phyloP scores from a whole-genome alignment of 2,888 invertebrate species.

The Lobophora halterata region DNA sequence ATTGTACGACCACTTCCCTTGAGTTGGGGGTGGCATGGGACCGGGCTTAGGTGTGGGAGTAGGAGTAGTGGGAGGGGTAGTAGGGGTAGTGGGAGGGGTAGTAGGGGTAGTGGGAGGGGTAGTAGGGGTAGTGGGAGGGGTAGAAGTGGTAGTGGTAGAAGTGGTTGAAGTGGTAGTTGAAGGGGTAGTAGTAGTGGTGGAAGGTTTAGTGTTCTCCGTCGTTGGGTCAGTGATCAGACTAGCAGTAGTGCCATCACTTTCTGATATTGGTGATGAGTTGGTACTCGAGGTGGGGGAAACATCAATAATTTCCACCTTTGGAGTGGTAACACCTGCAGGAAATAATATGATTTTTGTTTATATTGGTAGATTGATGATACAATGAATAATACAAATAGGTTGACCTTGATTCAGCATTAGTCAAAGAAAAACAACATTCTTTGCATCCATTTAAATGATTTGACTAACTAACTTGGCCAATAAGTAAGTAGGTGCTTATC shows the following conservation, averaged over 20 bases:
- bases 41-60: slow-evolving; percentile 43
- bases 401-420: too few species aligned
- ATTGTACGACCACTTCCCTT: slow-evolving; percentile 52
- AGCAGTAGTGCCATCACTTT: slow-evolving; percentile 30
- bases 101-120: slow-evolving; percentile 67
- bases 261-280: slow-evolving; percentile 5
- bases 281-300: not conserved
- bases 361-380: too few species aligned
- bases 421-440: too few species aligned
- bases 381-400: too few species aligned
- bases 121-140: slow-evolving; percentile 61
- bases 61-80: slow-evolving; percentile 43
- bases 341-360: too few species aligned
- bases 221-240: slow-evolving; percentile 38
- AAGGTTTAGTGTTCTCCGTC: too few species aligned
- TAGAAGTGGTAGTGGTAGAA: slow-evolving; percentile 46
- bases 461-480: too few species aligned
- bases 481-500: too few species aligned
- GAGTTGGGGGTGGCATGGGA: slow-evolving; percentile 51
- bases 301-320: not conserved
- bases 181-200: slow-evolving; percentile 19
- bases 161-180: slow-evolving; percentile 34
- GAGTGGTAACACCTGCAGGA: not conserved
- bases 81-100: slow-evolving; percentile 48
- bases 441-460: too few species aligned